Conservation (phyloP, 2,888 invertebrate species). For the Melanostoma scalare region DNA sequence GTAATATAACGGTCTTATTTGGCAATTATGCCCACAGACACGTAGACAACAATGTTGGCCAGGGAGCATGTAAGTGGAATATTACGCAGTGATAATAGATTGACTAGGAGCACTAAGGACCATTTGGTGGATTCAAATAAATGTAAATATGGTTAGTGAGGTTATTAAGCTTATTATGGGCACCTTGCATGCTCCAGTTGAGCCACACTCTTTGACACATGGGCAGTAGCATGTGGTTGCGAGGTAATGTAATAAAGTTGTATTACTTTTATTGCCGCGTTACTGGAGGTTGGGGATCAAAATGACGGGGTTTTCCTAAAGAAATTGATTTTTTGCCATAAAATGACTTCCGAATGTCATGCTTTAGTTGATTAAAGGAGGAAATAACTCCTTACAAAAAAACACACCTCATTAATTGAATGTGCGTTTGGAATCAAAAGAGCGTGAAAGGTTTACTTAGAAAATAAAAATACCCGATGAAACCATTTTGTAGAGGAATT, state of each 20-base stretch:
- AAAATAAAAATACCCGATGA: too few species aligned
- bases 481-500: too few species aligned
- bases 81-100: conserved; percentile 36
- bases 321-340: conserved; percentile 26
- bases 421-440: too few species aligned
- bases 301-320: conserved; percentile 1
- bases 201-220: too few species aligned
- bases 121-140: conserved; percentile 33
- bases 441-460: too few species aligned
- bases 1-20: conserved; percentile 36
- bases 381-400: too few species aligned
- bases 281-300: background rate
- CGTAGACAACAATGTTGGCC: conserved; percentile 21
- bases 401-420: too few species aligned
- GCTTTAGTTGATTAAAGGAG: too few species aligned
- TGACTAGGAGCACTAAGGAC: conserved; percentile 12
- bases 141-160: background rate
- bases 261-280: too few species aligned
- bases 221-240: too few species aligned
- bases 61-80: conserved; percentile 16
- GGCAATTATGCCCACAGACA: conserved; percentile 34
- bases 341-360: background rate
- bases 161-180: background rate
- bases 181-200: too few species aligned
- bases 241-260: too few species aligned